These are phyloP conservation scores for Catotricha subobsoleta DNA, from an alignment of 2,888 invertebrate genomes.

Conservation along the genomic window DNA sequence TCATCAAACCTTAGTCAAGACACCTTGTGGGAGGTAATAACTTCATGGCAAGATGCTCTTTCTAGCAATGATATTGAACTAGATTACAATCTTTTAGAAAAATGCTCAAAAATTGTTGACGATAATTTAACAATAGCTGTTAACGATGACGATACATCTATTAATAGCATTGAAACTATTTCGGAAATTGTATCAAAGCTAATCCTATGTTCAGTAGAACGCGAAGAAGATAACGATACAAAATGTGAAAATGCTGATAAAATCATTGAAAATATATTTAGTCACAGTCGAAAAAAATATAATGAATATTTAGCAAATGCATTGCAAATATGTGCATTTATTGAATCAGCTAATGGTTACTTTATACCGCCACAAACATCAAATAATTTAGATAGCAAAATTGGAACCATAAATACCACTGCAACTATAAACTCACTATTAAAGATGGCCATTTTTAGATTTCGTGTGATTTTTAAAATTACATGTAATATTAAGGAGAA, in stretches of 20 bases:
- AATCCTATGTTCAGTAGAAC: conserved; percentile 22
- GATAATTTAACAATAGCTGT: not conserved
- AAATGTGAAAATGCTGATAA: conserved; percentile 14
- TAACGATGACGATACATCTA: not conserved
- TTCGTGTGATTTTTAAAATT: conserved; percentile 18
- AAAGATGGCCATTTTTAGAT: conserved; percentile 4
- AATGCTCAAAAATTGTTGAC: conserved; percentile 6
- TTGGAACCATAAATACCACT: not conserved
- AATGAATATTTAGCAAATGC: conserved; percentile 12
- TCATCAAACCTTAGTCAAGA: conserved; percentile 21
- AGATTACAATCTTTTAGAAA: conserved; percentile 15
- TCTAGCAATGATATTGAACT: conserved; percentile 23
- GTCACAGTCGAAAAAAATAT: conserved; percentile 8
- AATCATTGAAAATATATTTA: conserved; percentile 12
- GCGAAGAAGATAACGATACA: conserved; percentile 16
- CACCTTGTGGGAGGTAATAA: conserved; percentile 36
- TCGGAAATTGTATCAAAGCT: conserved; percentile 13
- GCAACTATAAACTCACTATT: conserved; percentile 1
- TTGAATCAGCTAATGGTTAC: conserved; percentile 17
- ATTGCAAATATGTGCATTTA: conserved; percentile 16
- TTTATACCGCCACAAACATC: not conserved
- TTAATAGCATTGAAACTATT: conserved; percentile 7
- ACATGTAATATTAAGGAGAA: conserved; percentile 16
- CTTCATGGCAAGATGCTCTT: conserved; percentile 39
- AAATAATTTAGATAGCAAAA: not conserved